phyloP scores from a whole-genome alignment of 2,797 vertebrate genomes.

The Naso thynnoides region DNA sequence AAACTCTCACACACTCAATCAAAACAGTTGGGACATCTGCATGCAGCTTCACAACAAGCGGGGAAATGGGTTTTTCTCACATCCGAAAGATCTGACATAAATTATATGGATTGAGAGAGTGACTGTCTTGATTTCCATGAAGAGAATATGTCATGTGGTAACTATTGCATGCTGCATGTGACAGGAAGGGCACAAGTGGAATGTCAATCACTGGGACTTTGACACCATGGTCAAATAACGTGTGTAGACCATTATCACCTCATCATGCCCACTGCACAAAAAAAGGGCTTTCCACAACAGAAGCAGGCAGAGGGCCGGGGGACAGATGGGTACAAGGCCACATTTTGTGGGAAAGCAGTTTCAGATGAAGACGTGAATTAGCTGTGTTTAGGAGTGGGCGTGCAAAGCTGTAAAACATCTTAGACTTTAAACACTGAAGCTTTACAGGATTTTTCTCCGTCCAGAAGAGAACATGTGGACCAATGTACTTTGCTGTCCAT shows the following conservation, averaged over 20 bases:
- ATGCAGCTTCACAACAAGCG: slow-evolving; percentile 7
- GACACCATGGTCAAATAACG: slow-evolving; percentile 49
- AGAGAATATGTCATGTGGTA: slow-evolving; percentile 19
- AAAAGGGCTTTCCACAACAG: slow-evolving; percentile 15
- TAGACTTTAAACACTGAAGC: not conserved
- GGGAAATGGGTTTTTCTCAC: not conserved
- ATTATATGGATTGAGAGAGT: not conserved
- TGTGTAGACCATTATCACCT: slow-evolving; percentile 63
- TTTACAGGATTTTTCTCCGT: not conserved
- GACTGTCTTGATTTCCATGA: slow-evolving; percentile 12
- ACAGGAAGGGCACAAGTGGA: slow-evolving; percentile 5
- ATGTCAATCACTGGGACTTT: slow-evolving; percentile 14
- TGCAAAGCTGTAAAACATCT: not conserved
- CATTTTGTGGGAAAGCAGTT: slow-evolving; percentile 4
- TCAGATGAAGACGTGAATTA: not conserved
- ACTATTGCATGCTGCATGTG: slow-evolving; percentile 13
- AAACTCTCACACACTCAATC: slow-evolving; percentile 22
- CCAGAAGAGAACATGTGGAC: not conserved
- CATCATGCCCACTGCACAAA: slow-evolving; percentile 42
- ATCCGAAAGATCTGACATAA: slow-evolving; percentile 7
- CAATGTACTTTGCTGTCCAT: not conserved
- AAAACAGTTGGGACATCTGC: slow-evolving; percentile 7
- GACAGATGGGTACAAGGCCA: not conserved
- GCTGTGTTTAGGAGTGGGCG: not conserved
- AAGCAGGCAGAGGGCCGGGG: slow-evolving; percentile 4